A percentile compares a stretch with the other conserved stretches of the same genome.
These are phyloP conservation scores for Agriopis leucophaearia DNA, from an alignment of 2,888 invertebrate genomes.

Conservation along the genomic window DNA sequence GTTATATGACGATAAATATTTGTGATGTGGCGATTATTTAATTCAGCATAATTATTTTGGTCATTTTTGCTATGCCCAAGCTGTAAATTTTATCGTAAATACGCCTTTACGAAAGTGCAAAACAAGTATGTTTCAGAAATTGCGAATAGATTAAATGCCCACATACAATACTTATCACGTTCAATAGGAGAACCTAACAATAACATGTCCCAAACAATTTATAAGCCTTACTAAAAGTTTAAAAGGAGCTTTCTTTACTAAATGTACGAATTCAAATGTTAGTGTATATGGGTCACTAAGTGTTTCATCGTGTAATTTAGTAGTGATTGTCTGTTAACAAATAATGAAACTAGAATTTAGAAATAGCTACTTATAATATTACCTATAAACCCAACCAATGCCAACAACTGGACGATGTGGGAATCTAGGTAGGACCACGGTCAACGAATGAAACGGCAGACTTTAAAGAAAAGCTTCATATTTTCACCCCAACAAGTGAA, in stretches of 20 bases:
- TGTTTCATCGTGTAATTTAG: not conserved
- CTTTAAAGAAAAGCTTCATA: too few relatives aligned
- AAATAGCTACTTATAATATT: slow-evolving; percentile 1
- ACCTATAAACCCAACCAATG: slow-evolving; percentile 24
- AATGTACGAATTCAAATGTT: slow-evolving; percentile 5
- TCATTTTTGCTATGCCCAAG: too few relatives aligned
- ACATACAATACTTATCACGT: too few relatives aligned
- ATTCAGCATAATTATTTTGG: too few relatives aligned
- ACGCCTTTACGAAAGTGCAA: too few relatives aligned
- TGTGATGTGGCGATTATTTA: too few relatives aligned
- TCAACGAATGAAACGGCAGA: not conserved
- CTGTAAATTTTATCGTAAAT: too few relatives aligned
- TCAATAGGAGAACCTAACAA: too few relatives aligned
- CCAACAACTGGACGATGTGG: slow-evolving; percentile 24
- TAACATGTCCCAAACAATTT: not conserved
- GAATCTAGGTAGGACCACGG: slow-evolving; percentile 17
- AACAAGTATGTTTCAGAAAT: too few relatives aligned
- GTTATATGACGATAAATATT: too few relatives aligned
- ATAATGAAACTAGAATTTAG: slow-evolving; percentile 19
- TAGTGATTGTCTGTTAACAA: slow-evolving; percentile 10
- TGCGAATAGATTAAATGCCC: too few relatives aligned
- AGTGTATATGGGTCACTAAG: slow-evolving; percentile 10
- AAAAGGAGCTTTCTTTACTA: not conserved
- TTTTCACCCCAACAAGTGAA: too few relatives aligned
- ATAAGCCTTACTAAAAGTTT: not conserved